These are phyloP conservation scores for Chlamydotis undulata DNA, from an alignment of 2,113 vertebrate species.

Conservation along the genomic window DNA sequence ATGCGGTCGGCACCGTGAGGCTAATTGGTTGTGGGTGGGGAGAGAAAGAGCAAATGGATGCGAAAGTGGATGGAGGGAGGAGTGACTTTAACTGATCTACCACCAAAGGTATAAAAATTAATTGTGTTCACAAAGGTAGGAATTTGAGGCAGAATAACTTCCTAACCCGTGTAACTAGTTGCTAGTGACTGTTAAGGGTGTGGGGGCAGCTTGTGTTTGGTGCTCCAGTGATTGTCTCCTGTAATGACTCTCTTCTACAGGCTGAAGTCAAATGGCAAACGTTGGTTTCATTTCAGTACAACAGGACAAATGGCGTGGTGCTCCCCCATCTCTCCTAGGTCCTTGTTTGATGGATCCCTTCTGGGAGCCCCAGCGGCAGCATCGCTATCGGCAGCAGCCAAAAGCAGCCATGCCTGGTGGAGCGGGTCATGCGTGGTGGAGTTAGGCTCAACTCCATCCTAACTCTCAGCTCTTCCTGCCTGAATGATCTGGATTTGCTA, in stretches of 20 bases:
- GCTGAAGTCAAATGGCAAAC: not conserved
- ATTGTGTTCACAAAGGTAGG: not conserved
- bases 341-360: not conserved
- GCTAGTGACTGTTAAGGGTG: not conserved
- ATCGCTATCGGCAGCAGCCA: not conserved
- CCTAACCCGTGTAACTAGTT: not conserved
- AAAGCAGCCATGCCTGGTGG: not conserved
- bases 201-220: not conserved
- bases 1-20: fast-evolving
- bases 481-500: not conserved
- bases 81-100: not conserved
- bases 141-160: not conserved
- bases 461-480: not conserved
- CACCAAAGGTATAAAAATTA: not conserved
- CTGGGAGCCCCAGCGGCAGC: not conserved
- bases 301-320: not conserved
- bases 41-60: not conserved
- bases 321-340: not conserved
- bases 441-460: not conserved
- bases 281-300: not conserved
- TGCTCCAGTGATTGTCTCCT: not conserved
- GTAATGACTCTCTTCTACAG: not conserved
- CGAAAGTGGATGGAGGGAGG: not conserved
- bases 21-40: not conserved
- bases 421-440: fast-evolving